Base-by-base conservation (phyloP, 2,888 invertebrate species). In the Philereme vetulata region DNA sequence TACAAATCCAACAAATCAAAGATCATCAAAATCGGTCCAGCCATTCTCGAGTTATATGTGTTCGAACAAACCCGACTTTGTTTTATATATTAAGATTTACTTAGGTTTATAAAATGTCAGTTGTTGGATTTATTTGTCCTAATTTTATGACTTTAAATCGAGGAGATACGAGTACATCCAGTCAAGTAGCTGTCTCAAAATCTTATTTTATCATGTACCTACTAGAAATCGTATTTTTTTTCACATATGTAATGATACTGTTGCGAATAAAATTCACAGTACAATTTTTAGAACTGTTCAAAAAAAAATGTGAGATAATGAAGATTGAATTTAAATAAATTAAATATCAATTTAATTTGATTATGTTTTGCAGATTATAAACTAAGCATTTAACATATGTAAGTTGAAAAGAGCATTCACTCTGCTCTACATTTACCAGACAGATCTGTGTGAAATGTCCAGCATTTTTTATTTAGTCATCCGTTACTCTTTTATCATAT, bases 91-190 rank as follows among this genome's bases (percentile, higher is more conserved):
- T n/a, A n/a, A n/a, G n/a, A n/a, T n/a, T n/a, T n/a, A n/a, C n/a
- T n/a, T n/a, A n/a, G n/a, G n/a, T n/a, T n/a, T n/a, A n/a, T n/a
- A n/a, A n/a, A 5, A 32, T 32, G 10, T 9, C 45, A 36, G 10
- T 35, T 49, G 38, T 49, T 10, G 4, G 38, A 11, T 66, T 44
- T 68, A 75, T 75, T 82, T 81, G 82, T 81, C 81, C 70, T 40
- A 6, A 4, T 8, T n/a, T 4, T n/a, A 9, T 9, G n/a, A 44
- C 5, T 56, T 57, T 47, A 54, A 46, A 59, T 58, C 42, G 54
- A 51, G 47, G 44, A 32, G 21, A 66, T 58, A n/a, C n/a, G n/a
- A n/a, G n/a, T n/a, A 44, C 60, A 56, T 63, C 51, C 49, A 63
- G 56, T 50, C 33, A 52, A 47, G 45, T 61, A 50, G 47, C 44